A percentile compares a stretch with the other conserved stretches of the same genome.
phyloP scores from a whole-genome alignment of 2,113 vertebrate species.

The Callochromis pleurospilus region DNA sequence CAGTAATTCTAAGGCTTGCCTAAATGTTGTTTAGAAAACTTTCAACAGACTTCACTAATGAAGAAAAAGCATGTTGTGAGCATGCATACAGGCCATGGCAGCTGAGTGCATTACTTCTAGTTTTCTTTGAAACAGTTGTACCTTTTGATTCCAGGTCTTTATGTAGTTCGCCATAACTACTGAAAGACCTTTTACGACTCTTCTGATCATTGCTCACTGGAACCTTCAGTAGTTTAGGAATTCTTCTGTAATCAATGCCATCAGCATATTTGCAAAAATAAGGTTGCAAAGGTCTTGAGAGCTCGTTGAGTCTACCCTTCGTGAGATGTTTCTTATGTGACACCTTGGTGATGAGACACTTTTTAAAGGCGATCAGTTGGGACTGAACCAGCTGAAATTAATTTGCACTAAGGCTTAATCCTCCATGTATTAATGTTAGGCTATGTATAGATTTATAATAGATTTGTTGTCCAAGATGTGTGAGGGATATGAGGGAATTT shows the following conservation, averaged over 20 bases:
- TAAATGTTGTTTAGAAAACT: background rate
- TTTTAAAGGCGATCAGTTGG: background rate
- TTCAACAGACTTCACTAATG: background rate
- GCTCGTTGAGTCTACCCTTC: rapidly evolving
- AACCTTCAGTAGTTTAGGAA: rapidly evolving
- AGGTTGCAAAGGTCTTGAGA: background rate
- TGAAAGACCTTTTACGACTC: background rate
- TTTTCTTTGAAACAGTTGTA: background rate
- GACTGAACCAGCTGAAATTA: background rate
- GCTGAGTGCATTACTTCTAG: background rate
- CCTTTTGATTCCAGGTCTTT: background rate
- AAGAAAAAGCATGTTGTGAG: background rate
- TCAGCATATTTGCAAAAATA: background rate
- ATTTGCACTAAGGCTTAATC: background rate
- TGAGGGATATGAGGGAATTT: background rate
- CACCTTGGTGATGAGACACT: background rate
- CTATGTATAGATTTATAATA: background rate
- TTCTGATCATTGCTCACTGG: background rate
- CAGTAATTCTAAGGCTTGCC: background rate
- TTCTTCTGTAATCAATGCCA: background rate
- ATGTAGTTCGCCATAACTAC: background rate
- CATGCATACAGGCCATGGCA: background rate
- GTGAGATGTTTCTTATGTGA: background rate
- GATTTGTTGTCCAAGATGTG: background rate
- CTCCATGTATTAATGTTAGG: background rate